Percentiles rank a stretch among this genome's conserved stretches.
Conservation (phyloP, 2,888 invertebrate genomes). For the Lysandra coridon region DNA sequence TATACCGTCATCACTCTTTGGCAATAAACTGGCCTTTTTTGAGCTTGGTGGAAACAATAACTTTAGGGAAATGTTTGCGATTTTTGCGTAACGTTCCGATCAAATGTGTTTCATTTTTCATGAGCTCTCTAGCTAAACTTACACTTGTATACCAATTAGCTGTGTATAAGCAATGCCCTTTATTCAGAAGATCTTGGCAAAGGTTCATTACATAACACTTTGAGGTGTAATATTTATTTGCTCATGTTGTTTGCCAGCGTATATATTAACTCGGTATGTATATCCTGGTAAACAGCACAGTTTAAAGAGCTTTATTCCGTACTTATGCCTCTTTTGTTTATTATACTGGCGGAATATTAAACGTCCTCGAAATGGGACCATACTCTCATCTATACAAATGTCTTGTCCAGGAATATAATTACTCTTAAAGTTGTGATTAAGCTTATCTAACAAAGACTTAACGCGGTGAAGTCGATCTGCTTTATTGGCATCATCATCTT, state of each 20-base stretch:
- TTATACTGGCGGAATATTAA: conserved; percentile 46
- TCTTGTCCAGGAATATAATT: conserved; percentile 43
- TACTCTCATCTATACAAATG: conserved; percentile 47
- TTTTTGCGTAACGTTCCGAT: conserved; percentile 40
- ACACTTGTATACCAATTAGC: conserved; percentile 49
- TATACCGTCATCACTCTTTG: conserved; percentile 40
- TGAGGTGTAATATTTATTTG: conserved; percentile 44
- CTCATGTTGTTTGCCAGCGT: conserved; percentile 46
- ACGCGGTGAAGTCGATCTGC: conserved; percentile 45
- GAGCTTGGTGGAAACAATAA: conserved; percentile 38
- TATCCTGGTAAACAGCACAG: conserved; percentile 44
- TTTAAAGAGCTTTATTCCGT: conserved; percentile 46
- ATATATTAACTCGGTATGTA: conserved; percentile 40
- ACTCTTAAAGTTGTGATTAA: conserved; percentile 45
- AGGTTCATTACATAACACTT: conserved; percentile 46
- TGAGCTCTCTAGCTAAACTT: conserved; percentile 41
- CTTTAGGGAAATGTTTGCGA: conserved; percentile 39
- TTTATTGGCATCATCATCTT: conserved; percentile 45
- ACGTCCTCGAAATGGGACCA: conserved; percentile 48
- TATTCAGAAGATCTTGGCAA: conserved; percentile 45
- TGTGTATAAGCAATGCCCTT: conserved; percentile 43
- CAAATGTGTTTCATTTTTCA: conserved; percentile 44
- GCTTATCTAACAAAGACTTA: conserved; percentile 41
- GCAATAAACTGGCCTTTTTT: conserved; percentile 41
- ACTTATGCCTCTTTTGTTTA: conserved; percentile 46